Evolutionary conservation across 2,888 invertebrate genomes (phyloP).

Genomic region (Thelaira solivaga): DNA sequence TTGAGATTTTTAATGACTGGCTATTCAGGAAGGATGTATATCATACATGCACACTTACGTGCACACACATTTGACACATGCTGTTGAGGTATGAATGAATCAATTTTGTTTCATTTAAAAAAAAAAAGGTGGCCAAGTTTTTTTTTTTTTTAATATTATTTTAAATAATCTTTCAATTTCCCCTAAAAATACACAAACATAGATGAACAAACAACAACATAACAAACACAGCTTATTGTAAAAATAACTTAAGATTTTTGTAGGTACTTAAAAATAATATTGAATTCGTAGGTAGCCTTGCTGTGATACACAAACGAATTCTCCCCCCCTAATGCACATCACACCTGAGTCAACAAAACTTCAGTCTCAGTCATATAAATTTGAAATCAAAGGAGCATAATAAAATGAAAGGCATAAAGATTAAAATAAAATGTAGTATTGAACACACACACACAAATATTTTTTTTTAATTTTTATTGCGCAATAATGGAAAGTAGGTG

Average conservation of each 20-base stretch:
- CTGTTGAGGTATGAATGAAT: conserved; percentile 29
- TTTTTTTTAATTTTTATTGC: too few relatives aligned
- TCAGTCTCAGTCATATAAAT: not conserved
- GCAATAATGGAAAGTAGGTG: conserved; percentile 23
- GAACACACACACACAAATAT: too few relatives aligned
- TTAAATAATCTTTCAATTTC: not conserved
- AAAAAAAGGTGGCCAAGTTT: not conserved
- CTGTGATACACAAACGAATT: not conserved
- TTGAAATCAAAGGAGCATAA: not conserved
- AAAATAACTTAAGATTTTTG: too few relatives aligned
- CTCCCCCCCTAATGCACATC: not conserved
- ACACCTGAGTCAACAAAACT: conserved; percentile 40
- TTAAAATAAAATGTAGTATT: not conserved
- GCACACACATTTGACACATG: conserved; percentile 37
- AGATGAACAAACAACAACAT: too few relatives aligned
- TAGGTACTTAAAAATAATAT: too few relatives aligned
- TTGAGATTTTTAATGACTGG: conserved; percentile 40
- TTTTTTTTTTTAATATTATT: not conserved
- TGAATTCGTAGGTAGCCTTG: too few relatives aligned
- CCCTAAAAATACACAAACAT: not conserved
- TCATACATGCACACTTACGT: too few relatives aligned
- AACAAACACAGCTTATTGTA: too few relatives aligned
- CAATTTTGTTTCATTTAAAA: conserved; percentile 23
- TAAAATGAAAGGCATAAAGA: not conserved
- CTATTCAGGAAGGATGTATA: conserved; percentile 43